phyloP scores from a whole-genome alignment of 2,888 invertebrate species.

The Mongoloraphidia duomilia region DNA sequence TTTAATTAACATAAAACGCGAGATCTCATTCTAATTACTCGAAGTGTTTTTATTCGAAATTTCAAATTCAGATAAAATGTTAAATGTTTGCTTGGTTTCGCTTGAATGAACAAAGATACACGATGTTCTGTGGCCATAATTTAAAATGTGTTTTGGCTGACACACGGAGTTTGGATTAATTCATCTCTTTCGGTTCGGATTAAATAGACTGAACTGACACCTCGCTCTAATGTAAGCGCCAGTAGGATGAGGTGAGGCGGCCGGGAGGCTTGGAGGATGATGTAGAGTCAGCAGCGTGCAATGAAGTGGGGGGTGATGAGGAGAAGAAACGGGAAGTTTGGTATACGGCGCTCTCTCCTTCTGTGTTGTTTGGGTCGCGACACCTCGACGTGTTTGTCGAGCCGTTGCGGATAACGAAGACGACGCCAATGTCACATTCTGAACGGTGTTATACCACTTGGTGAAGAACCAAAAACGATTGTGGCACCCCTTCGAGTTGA shows the following conservation, averaged over 20 bases:
- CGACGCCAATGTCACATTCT: too few relatives aligned
- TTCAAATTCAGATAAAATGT: constrained; percentile 34
- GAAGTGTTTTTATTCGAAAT: constrained; percentile 23
- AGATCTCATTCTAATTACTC: constrained; percentile 27
- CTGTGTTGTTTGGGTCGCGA: too few relatives aligned
- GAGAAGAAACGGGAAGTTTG: too few relatives aligned
- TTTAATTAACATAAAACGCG: constrained; percentile 30
- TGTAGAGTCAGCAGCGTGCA: too few relatives aligned
- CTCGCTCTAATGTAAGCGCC: too few relatives aligned
- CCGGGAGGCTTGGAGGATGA: not conserved
- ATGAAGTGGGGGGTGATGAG: too few relatives aligned
- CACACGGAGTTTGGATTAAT: constrained; percentile 32
- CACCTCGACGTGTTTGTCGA: too few relatives aligned
- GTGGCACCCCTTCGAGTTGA: too few relatives aligned
- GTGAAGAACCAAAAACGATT: too few relatives aligned
- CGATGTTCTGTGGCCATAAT: constrained; percentile 29
- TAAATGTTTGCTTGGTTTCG: constrained; percentile 8
- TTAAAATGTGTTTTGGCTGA: constrained; percentile 28
- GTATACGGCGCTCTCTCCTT: too few relatives aligned
- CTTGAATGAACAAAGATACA: constrained; percentile 26
- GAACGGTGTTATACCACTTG: too few relatives aligned
- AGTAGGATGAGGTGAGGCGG: not conserved
- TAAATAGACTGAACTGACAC: constrained; percentile 8
- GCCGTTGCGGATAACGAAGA: too few relatives aligned
- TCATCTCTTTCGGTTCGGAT: constrained; percentile 31